phyloP scores from a whole-genome alignment of 2,797 vertebrate genomes.

The Argentina silus region DNA sequence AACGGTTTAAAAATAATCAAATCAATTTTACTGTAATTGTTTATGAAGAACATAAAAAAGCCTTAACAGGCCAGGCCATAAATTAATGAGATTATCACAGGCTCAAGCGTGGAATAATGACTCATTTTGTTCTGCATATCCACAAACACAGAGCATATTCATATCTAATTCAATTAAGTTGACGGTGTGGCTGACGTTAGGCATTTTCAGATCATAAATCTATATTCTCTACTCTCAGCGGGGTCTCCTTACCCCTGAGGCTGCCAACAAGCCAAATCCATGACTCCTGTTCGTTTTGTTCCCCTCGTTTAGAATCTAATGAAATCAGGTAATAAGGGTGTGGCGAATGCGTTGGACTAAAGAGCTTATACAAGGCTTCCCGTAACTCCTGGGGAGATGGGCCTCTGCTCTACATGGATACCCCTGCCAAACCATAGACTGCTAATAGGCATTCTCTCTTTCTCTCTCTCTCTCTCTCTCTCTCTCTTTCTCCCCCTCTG shows the following conservation, averaged over 20 bases:
- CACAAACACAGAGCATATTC: constrained; percentile 53
- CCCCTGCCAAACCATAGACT: constrained; percentile 54
- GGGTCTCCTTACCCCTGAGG: constrained; percentile 27
- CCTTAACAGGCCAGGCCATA: constrained; percentile 35
- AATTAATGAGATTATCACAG: constrained; percentile 52
- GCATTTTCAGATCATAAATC: constrained; percentile 49
- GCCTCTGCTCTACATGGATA: constrained; percentile 44
- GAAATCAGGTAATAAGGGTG: constrained; percentile 54
- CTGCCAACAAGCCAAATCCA: constrained; percentile 33
- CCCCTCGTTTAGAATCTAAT: constrained; percentile 38
- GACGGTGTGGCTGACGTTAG: constrained; percentile 24
- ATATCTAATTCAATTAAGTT: constrained; percentile 52
- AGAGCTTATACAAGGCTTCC: constrained; percentile 38
- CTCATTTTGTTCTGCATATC: constrained; percentile 47
- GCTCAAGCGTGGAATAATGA: constrained; percentile 54
- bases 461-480: background rate
- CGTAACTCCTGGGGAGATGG: constrained; percentile 57
- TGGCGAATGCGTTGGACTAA: constrained; percentile 25
- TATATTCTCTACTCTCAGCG: constrained; percentile 25
- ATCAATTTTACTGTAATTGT: constrained; percentile 59
- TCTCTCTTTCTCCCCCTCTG: constrained; percentile 22
- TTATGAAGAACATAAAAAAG: constrained; percentile 57
- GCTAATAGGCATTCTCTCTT: constrained; percentile 57
- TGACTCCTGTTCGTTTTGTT: constrained; percentile 35
- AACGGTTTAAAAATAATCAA: constrained; percentile 49